Evolutionary conservation across 2,888 invertebrate species (phyloP).

Genomic region (Adela reaumurella): DNA sequence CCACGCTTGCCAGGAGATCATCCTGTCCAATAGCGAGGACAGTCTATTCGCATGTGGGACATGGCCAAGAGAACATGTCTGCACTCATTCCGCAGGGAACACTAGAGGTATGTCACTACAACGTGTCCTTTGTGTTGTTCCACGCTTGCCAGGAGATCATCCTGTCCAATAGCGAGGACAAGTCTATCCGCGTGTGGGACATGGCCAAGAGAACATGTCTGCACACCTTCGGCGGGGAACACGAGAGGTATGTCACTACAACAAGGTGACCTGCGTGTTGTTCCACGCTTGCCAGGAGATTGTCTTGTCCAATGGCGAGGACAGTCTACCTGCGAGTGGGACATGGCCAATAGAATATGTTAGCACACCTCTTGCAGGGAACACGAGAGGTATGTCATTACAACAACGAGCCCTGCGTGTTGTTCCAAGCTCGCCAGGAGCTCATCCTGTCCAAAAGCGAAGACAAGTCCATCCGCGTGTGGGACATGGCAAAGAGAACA

Average conservation of each 20-base stretch:
- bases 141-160: conserved; percentile 97
- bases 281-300: conserved; percentile 98
- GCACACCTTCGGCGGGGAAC: conserved; percentile 90
- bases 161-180: conserved; percentile 96
- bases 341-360: conserved; percentile 92
- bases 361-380: conserved; percentile 91
- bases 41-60: conserved; percentile 98
- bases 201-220: conserved; percentile 92
- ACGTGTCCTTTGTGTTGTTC: conserved; percentile 96
- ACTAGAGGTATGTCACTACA: conserved; percentile 91
- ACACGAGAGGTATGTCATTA: conserved; percentile 63
- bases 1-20: conserved; percentile 94
- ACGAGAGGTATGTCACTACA: conserved; percentile 90
- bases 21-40: conserved; percentile 96
- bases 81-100: conserved; percentile 90
- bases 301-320: conserved; percentile 95
- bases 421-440: conserved; percentile 97
- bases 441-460: conserved; percentile 95
- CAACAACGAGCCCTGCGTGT: conserved; percentile 36
- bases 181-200: conserved; percentile 97
- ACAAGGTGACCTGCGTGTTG: conserved; percentile 96
- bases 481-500: too few relatives aligned
- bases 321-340: conserved; percentile 98
- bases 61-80: conserved; percentile 92
- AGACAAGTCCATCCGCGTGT: conserved; percentile 95